Base-by-base conservation (phyloP, 1,140 invertebrate species). In the Pachypeltis micranthus region DNA sequence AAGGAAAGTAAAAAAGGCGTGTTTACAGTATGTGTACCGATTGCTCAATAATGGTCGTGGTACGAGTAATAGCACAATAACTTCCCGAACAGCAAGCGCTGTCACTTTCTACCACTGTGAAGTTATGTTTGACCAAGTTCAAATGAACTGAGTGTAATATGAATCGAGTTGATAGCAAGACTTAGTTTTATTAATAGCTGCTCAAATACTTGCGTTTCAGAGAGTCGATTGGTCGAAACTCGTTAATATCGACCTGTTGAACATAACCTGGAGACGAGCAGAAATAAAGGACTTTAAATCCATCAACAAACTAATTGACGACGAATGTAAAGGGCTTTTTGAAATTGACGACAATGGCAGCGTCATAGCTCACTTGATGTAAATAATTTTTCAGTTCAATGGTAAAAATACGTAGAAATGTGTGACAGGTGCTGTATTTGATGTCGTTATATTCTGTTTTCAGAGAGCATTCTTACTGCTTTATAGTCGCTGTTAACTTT, bases 391-490 rank as follows among this genome's bases (percentile, higher is more conserved):
- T 39, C n/a, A n/a, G n/a, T n/a, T n/a, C n/a, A n/a, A n/a, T 39
- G 31, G 7, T 16, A 39, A 39, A 39, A 39, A 39, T 39, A 39
- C n/a, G n/a, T n/a, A n/a, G n/a, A n/a, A n/a, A n/a, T n/a, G n/a
- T n/a, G n/a, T n/a, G n/a, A n/a, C n/a, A n/a, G n/a, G n/a, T n/a
- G n/a, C n/a, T 47, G 2, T 23, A 16, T 14, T 47, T 47, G 2
- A 2, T 47, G n/a, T 47, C 2, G n/a, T 56, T 56, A 24, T 2
- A 25, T 7, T 16, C 21, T 1, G 19, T 28, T 34, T 34, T 29
- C 31, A 59, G 57, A n/a, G 57, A 59, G n/a, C 57, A 59, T 34
- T 59, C 57, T 12, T 59, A 23, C 29, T 31, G n/a, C n/a, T 59
- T 59, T 34, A 1, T 59, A 4, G 26, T 28, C 25, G 29, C 24